Evolutionary conservation across 2,797 vertebrate genomes (phyloP), one percentile per base, ranked within the genome.

Genomic region (Acanthis flammea): DNA sequence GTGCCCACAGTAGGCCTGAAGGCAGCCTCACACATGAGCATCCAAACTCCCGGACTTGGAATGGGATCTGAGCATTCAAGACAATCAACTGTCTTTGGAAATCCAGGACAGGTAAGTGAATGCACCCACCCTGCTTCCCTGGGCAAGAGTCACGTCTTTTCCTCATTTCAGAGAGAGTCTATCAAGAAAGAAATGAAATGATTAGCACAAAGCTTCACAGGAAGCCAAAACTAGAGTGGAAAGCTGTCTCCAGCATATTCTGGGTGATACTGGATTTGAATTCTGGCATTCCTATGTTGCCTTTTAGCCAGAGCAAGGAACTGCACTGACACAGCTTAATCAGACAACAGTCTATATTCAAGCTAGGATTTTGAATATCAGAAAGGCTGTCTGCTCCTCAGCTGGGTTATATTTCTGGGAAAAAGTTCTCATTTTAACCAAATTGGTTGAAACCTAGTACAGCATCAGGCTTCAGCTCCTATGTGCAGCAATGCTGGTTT

Each of bases 211-310:
- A 67, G 51, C 75, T 67, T 60, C 57, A 55, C 0, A 0, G 51
- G 83, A 87, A 86, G 54, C 14, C 80, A 93, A 65, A 72, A 33
- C n/a, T 14, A 51, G 31, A 70, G 30, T 12, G 58, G 65, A 68
- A 86, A 90, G 57, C 58, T 37, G 25, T 37, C 58, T 90, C 77
- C 51, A 81, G 1, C 10, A 62, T 66, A 78, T 54, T 94, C 58
- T 81, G 70, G 66, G 63, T 75, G 48, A 91, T 55, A 62, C 28
- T 76, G 67, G 62, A 90, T 78, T 79, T 47, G 47, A 75, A 78
- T 84, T 81, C 47, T 81, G 73, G 54, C 55, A 50, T 75, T 94
- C 47, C 39, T 68, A 2, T 31, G 33, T 78, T 78, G 31, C 44
- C 25, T 81, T 16, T 50, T 44, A 63, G 50, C 62, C 83, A 92